A percentile compares a stretch with the other conserved stretches of the same genome.
Conservation (phyloP, 2,113 vertebrate species). For the Desmodus rotundus region DNA sequence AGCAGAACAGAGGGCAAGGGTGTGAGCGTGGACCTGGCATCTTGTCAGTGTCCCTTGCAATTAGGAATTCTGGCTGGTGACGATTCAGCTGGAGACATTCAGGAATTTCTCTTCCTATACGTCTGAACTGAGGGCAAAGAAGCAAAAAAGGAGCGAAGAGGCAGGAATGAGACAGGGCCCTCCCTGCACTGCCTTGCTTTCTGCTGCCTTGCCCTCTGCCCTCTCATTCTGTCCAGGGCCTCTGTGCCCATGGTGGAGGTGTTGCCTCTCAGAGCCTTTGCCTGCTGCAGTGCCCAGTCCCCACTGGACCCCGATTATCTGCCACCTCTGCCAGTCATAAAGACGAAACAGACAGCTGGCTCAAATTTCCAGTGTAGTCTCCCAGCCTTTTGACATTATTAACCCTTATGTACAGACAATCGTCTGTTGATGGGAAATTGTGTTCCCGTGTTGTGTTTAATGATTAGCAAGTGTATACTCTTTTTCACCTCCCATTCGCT, state of each 20-base stretch:
- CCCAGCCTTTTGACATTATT: background rate
- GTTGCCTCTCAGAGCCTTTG: background rate
- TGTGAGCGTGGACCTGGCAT: fast-evolving
- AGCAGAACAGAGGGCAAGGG: background rate
- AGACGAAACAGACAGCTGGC: background rate
- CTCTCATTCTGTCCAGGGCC: background rate
- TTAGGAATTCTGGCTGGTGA: background rate
- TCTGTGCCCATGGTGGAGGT: fast-evolving
- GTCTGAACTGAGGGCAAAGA: background rate
- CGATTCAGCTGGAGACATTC: background rate
- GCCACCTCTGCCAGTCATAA: background rate
- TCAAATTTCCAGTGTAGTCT: background rate
- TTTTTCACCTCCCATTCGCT: background rate
- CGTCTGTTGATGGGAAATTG: background rate
- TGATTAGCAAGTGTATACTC: background rate
- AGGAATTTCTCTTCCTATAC: fast-evolving
- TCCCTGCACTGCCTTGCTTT: fast-evolving
- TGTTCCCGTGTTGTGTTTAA: background rate
- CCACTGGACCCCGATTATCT: no score
- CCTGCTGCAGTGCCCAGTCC: background rate
- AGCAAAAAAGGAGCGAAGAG: background rate
- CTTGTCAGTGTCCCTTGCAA: background rate
- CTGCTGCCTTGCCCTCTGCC: no score
- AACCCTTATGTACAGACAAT: background rate
- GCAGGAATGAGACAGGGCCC: background rate